phyloP scores from a whole-genome alignment of 2,888 invertebrate genomes.

The Selenia dentaria region DNA sequence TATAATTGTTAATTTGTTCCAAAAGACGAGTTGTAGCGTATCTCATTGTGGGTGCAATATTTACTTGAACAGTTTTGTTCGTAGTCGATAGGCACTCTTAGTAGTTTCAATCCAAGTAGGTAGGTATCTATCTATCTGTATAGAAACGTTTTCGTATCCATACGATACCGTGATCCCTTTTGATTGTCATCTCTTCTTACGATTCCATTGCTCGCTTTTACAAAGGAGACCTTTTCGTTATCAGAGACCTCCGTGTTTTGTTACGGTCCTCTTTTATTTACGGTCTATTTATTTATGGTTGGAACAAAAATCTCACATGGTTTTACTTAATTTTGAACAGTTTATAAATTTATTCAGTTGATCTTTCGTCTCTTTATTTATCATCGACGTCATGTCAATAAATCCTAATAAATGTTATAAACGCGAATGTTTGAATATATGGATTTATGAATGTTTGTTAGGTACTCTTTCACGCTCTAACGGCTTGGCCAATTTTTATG shows the following conservation, averaged over 20 bases:
- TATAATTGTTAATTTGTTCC: too few species aligned
- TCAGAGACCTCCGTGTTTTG: constrained; percentile 34
- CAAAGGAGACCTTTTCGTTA: constrained; percentile 42
- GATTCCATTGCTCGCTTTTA: constrained; percentile 41
- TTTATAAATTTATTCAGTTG: constrained; percentile 1
- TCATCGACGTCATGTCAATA: neutral
- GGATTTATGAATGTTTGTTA: too few species aligned
- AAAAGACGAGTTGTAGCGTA: too few species aligned
- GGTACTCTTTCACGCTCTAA: too few species aligned
- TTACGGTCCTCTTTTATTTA: constrained; percentile 35
- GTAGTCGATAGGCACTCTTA: too few species aligned
- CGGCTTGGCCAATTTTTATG: too few species aligned
- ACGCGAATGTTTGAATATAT: too few species aligned
- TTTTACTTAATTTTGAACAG: constrained; percentile 10
- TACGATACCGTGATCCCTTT: constrained; percentile 39
- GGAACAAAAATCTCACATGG: constrained; percentile 22
- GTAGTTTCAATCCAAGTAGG: too few species aligned
- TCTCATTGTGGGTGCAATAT: too few species aligned
- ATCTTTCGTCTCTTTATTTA: neutral
- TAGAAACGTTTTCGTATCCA: constrained; percentile 21
- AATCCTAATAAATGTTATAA: neutral
- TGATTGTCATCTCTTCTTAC: constrained; percentile 45
- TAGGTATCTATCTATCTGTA: constrained; percentile 3
- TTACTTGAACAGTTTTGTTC: too few species aligned
- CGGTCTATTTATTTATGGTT: constrained; percentile 29